Base-by-base conservation (phyloP, 2,797 vertebrate genomes). In the Sebastolobus alascanus region DNA sequence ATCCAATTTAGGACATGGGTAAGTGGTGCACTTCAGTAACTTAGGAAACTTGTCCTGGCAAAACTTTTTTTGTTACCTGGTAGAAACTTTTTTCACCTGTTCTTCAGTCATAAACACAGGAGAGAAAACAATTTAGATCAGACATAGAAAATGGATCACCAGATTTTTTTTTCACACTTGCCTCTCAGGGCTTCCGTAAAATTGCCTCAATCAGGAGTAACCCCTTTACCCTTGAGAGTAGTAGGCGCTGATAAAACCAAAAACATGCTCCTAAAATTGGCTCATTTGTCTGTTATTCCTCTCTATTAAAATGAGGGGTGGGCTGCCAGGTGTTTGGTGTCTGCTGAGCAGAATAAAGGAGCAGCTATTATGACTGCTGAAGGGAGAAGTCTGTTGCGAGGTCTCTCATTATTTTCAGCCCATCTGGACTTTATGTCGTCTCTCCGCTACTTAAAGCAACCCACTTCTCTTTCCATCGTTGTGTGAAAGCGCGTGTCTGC, bases 341-440 rank as follows among this genome's bases (percentile, higher is more conserved):
- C 78, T 87, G 84, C 80, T 25, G 80, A 61, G 72, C 60, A 83
- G 54, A 89, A 67, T 73, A 56, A 82, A 80, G 73, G 73, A 92
- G 81, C 75, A 87, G 69, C 88, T 86, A 94, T 94, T 87, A 92
- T 67, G 56, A 74, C 87, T 80, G 81, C 90, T 90, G 91, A 90
- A 84, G 89, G 71, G 79, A 70, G 81, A 83, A 88, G 84, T 90
- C 80, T 94, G 82, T 84, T 66, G 67, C 65, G 78, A 85, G 81
- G 93, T 95, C 75, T 83, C 83, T 93, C 86, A 85, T 93, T 89
- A 92, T 91, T 93, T 90, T 85, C 83, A 87, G 81, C 92, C 89
- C 87, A 89, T 95, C 95, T 93, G 92, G 91, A 90, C 89, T 77
- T 87, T 77, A 89, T 94, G 89, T 90, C 88, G 87, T 83, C 68